phyloP scores from a whole-genome alignment of 2,888 invertebrate genomes.

The Nephrocerus scutellatus region DNA sequence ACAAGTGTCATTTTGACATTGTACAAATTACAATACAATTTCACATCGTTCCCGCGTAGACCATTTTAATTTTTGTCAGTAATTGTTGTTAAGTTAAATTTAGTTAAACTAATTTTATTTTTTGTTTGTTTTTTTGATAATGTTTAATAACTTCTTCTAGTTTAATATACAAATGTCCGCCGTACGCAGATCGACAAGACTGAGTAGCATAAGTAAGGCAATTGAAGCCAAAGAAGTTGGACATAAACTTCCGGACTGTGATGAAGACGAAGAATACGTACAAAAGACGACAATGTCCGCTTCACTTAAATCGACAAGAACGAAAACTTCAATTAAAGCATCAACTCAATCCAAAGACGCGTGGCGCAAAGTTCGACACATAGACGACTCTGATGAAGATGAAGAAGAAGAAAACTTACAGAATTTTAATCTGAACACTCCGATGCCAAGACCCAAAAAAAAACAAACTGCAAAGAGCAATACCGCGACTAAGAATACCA shows the following conservation, averaged over 20 bases:
- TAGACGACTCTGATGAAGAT: conserved; percentile 5
- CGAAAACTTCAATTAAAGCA: conserved; percentile 36
- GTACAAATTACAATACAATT: no score
- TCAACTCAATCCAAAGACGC: conserved; percentile 26
- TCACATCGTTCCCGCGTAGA: no score
- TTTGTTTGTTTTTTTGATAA: no score
- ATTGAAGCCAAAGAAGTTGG: no score
- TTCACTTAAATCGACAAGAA: conserved; percentile 31
- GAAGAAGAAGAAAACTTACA: conserved; percentile 8
- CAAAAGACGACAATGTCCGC: conserved; percentile 19
- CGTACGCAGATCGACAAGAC: conserved; percentile 39
- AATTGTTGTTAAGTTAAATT: no score
- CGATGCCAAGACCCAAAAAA: not conserved
- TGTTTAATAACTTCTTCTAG: no score
- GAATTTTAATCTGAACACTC: not conserved
- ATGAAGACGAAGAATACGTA: conserved; percentile 27
- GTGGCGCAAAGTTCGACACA: conserved; percentile 6
- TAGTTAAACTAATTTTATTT: no score
- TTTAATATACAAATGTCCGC: conserved; percentile 32
- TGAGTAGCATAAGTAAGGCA: conserved; percentile 35
- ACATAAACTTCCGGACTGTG: conserved; percentile 22
- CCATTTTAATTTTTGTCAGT: no score
- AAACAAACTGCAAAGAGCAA: not conserved
- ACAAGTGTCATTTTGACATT: no score
- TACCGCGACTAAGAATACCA: conserved; percentile 30